Conservation (phyloP, 2,113 vertebrate species). For the Ophiodon elongatus region DNA sequence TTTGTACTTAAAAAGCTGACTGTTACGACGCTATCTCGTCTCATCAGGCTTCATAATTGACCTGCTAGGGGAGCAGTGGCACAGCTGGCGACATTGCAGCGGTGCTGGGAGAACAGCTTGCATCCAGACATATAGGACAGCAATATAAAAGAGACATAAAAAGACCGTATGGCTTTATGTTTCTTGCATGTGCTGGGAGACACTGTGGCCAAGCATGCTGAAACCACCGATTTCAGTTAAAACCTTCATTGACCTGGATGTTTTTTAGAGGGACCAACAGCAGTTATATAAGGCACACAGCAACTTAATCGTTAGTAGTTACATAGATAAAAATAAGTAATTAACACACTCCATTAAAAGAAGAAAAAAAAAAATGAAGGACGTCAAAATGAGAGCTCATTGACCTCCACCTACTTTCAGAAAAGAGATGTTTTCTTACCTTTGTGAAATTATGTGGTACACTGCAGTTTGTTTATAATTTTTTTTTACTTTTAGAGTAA, state of each 20-base stretch:
- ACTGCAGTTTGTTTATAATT: background rate
- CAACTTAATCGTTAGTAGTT: background rate
- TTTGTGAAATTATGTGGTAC: background rate
- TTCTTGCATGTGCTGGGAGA: constrained; percentile 61
- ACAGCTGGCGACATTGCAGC: constrained; percentile 71
- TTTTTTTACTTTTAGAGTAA: background rate
- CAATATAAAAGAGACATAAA: constrained; percentile 70
- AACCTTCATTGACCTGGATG: background rate
- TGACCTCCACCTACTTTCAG: constrained; percentile 25
- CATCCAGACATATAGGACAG: constrained; percentile 66
- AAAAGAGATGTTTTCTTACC: background rate
- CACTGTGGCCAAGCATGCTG: constrained; percentile 29
- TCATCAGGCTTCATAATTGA: constrained; percentile 73
- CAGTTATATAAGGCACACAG: background rate
- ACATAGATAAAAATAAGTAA: constrained; percentile 1
- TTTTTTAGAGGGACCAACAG: background rate
- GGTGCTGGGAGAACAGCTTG: constrained; percentile 70
- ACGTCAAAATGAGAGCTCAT: background rate
- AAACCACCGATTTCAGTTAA: constrained; percentile 40
- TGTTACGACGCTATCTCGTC: constrained; percentile 42
- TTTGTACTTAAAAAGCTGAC: constrained; percentile 52
- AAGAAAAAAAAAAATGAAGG: background rate
- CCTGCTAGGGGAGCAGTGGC: constrained; percentile 67
- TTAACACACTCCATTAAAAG: background rate
- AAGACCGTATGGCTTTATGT: constrained; percentile 63